phyloP scores from a whole-genome alignment of 2,888 invertebrate species.

The Drosophila affinis region DNA sequence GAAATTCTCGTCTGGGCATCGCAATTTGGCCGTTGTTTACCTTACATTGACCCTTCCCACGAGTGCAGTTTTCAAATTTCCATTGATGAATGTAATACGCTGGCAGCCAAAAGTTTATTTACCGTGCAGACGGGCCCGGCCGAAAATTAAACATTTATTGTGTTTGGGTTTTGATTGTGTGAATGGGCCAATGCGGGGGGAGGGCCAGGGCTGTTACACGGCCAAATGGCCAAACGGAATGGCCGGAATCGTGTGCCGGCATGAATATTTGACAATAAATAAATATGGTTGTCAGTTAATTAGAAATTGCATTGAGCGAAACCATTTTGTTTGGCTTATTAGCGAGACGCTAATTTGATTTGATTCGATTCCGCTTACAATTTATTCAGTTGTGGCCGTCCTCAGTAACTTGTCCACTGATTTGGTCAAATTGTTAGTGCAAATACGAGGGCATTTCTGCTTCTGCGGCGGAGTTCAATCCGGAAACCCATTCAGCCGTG shows the following conservation, averaged over 20 bases:
- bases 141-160: constrained; percentile 61
- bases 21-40: constrained; percentile 37
- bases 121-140: constrained; percentile 27
- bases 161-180: constrained; percentile 45
- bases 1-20: constrained; percentile 7
- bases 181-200: not conserved
- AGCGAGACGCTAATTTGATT: constrained; percentile 56
- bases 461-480: constrained; percentile 13
- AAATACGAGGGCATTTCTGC: constrained; percentile 48
- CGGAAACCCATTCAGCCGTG: constrained; percentile 36
- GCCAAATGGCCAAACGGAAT: constrained; percentile 56
- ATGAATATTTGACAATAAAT: constrained; percentile 70
- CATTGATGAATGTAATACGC: constrained; percentile 47
- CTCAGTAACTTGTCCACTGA: constrained; percentile 40
- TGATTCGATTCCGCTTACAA: constrained; percentile 42
- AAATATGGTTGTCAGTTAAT: constrained; percentile 73
- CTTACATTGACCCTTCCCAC: constrained; percentile 40
- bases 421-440: constrained; percentile 64
- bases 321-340: constrained; percentile 72
- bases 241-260: constrained; percentile 3
- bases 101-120: constrained; percentile 50
- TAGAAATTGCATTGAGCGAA: constrained; percentile 67
- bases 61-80: constrained; percentile 9
- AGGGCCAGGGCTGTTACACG: constrained; percentile 40
- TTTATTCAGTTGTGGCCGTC: constrained; percentile 48